These are phyloP conservation scores for Spinus olivaceus DNA, from an alignment of 2,797 vertebrate genomes.

Conservation along the genomic window DNA sequence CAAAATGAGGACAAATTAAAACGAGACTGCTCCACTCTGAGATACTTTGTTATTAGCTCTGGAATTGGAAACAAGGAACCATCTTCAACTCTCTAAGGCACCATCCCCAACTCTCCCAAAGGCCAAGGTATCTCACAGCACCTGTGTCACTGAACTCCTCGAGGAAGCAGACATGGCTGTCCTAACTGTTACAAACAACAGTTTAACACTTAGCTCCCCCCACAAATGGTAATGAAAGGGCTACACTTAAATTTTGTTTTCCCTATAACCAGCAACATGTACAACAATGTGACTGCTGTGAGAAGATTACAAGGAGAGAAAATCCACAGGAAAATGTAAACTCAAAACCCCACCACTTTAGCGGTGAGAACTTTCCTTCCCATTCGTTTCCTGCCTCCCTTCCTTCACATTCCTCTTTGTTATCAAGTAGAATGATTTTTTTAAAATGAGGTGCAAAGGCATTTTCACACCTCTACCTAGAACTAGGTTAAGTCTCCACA, in stretches of 20 bases:
- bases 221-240: neutral
- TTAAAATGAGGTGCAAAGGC: constrained; percentile 51
- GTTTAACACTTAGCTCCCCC: neutral
- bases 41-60: neutral
- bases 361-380: neutral
- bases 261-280: neutral
- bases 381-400: neutral
- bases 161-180: neutral
- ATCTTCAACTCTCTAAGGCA: neutral
- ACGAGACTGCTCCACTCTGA: neutral
- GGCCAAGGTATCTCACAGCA: neutral
- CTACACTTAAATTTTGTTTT: neutral
- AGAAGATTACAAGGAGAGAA: constrained; percentile 25
- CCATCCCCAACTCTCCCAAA: neutral
- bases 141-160: neutral
- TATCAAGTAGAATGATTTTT: neutral
- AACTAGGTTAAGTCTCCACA: constrained; percentile 21
- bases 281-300: constrained; percentile 16
- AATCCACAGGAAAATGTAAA: constrained; percentile 39
- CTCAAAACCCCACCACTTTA: neutral
- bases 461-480: constrained; percentile 56
- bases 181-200: neutral
- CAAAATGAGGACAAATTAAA: neutral
- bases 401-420: constrained; percentile 20
- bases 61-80: fast-evolving